phyloP scores from a whole-genome alignment of 2,888 invertebrate species.

The Timema podura region DNA sequence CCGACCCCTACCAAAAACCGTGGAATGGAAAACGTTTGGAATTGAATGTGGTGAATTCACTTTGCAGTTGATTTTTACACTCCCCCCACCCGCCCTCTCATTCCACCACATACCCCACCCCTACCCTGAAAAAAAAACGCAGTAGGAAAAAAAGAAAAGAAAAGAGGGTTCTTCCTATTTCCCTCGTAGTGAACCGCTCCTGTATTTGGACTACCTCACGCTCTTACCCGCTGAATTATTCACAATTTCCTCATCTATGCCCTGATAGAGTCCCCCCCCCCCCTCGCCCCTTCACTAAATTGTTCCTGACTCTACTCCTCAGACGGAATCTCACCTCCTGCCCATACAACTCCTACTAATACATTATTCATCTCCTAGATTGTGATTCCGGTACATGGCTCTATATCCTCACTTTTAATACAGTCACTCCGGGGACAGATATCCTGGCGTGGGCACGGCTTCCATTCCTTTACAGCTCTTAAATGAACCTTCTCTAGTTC shows the following conservation, averaged over 20 bases:
- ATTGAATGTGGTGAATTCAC: conserved; percentile 27
- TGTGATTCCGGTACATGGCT: no score
- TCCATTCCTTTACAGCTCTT: no score
- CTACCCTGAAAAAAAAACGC: no score
- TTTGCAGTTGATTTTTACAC: conserved; percentile 26
- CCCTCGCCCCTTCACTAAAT: neutral
- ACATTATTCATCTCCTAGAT: no score
- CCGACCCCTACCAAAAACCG: conserved; percentile 12
- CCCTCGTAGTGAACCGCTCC: neutral
- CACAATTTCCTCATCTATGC: conserved; percentile 21
- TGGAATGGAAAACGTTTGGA: conserved; percentile 23
- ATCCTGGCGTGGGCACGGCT: no score
- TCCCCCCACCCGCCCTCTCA: neutral
- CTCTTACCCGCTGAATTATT: conserved; percentile 20
- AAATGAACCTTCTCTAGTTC: no score
- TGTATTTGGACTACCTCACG: conserved; percentile 13
- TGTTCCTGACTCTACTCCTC: neutral
- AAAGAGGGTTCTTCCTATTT: no score
- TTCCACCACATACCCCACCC: neutral
- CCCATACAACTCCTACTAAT: neutral
- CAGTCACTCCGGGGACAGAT: no score
- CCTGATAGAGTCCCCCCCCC: conserved; percentile 20
- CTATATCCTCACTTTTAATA: no score
- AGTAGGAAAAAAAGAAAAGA: no score
- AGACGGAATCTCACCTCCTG: conserved; percentile 14